Base-by-base conservation (phyloP, 1,140 invertebrate species). In the Drosophila simulans region DNA sequence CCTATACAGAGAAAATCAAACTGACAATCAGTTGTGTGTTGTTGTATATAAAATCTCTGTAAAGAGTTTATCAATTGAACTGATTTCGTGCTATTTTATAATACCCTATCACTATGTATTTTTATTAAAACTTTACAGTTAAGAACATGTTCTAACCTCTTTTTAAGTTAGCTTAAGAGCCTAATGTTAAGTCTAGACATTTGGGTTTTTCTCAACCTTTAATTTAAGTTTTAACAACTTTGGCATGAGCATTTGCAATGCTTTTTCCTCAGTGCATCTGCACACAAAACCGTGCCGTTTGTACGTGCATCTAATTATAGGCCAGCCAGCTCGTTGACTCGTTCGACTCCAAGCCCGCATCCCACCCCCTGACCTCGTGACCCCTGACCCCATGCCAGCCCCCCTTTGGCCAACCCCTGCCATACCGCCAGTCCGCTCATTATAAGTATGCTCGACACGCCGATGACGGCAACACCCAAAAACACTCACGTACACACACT, bases 221-320 rank as follows among this genome's bases (percentile, higher is more conserved):
- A 22, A 22, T 10, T 31, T 8, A 0, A 27, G 5, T 27, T 27
- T 27, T 7, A 0, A 10, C 31, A 10, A 10, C 7, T 31, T 31
- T 31, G 31, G 8, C 31, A 31, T 3, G 3, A 3, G 20, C 20
- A 22, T 22, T 3, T 22, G 25, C 25, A 27, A 7, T 27, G 10
- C 8, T 2, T 45, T 63, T 34, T 35, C n/a, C 25, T 31, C 42
- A 66, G 57, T 63, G 63, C 17, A 17, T 11, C 31, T 5, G 20
- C 59, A 52, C 59, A 52, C 58, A 62, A 62, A 74, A 42, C 49
- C 55, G 48, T 53, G 39, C n/a, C 57, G 58, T 58, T 69, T 43
- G 56, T 81, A 57, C 82, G 75, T 86, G 82, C 82, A 82, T 86
- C 83, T 86, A 88, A 86, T 86, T 86, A 82, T 88, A 64, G 83